phyloP scores from a whole-genome alignment of 92 coral and sea anemone genomes.

The Porites divaricata region DNA sequence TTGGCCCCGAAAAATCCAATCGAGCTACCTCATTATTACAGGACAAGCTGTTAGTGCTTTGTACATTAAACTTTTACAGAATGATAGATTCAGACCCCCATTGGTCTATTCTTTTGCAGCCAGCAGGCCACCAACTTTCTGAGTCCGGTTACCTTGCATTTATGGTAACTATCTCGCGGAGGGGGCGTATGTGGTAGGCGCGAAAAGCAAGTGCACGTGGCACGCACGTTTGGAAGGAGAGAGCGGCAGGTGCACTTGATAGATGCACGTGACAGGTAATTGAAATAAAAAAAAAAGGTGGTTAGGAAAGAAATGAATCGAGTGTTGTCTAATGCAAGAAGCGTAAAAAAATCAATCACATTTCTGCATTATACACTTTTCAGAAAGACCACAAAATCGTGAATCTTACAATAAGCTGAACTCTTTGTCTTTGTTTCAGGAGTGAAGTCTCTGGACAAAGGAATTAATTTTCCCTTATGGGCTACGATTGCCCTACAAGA shows the following conservation, averaged over 20 bases:
- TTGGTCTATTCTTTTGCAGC: no score
- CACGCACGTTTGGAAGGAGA: background rate
- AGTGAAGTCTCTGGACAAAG: conserved; percentile 89
- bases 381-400: background rate
- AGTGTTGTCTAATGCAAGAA: background rate
- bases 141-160: no score
- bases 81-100: no score
- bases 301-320: background rate
- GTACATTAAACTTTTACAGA: no score
- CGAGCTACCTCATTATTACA: no score
- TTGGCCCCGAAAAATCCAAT: no score
- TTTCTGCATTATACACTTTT: background rate
- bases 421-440: conserved; percentile 90
- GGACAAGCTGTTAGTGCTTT: no score
- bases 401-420: conserved; percentile 84
- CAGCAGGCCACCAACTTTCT: no score
- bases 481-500: conserved; percentile 68
- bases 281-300: background rate
- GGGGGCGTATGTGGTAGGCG: background rate
- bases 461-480: conserved; percentile 87
- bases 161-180: no score
- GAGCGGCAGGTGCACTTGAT: background rate
- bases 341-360: background rate
- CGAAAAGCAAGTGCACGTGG: background rate
- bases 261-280: background rate